These are phyloP conservation scores for Corydoras maculifer DNA, from an alignment of 2,113 vertebrate species.

Conservation along the genomic window DNA sequence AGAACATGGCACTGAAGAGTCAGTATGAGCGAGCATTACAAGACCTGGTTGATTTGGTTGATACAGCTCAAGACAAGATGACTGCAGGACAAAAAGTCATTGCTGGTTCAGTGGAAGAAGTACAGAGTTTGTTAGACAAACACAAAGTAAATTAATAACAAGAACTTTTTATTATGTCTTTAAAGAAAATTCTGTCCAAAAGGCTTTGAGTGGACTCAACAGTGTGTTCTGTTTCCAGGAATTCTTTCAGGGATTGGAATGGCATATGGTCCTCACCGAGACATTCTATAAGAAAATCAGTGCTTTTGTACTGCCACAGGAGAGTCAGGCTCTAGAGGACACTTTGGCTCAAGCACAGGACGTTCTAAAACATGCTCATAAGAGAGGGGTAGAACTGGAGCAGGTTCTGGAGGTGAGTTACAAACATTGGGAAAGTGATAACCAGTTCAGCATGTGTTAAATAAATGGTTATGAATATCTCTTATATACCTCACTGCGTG, in stretches of 20 bases:
- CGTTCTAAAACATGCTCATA: constrained; percentile 84
- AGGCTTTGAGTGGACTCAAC: background rate
- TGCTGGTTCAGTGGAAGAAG: constrained; percentile 80
- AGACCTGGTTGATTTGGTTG: constrained; percentile 83
- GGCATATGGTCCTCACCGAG: constrained; percentile 87
- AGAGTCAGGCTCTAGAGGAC: constrained; percentile 70
- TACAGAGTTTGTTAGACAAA: constrained; percentile 77
- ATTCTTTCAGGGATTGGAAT: constrained; percentile 91
- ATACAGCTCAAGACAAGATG: constrained; percentile 93
- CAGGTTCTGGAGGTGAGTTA: constrained; percentile 81
- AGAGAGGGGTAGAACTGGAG: constrained; percentile 86
- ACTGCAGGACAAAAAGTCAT: constrained; percentile 83
- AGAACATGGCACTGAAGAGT: constrained; percentile 80
- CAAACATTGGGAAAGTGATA: too few species aligned
- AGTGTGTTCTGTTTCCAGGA: constrained; percentile 64
- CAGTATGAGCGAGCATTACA: constrained; percentile 86
- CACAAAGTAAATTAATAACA: constrained; percentile 74
- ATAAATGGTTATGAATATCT: background rate
- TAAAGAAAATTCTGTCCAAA: background rate
- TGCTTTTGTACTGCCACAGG: constrained; percentile 67
- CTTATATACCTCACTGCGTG: too few species aligned
- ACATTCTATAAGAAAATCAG: constrained; percentile 83
- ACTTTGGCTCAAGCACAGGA: constrained; percentile 72
- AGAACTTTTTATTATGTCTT: too few species aligned
- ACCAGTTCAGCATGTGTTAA: too few species aligned